These are phyloP conservation scores for Crenuchus spilurus DNA, from an alignment of 2,797 vertebrate genomes.

Conservation along the genomic window DNA sequence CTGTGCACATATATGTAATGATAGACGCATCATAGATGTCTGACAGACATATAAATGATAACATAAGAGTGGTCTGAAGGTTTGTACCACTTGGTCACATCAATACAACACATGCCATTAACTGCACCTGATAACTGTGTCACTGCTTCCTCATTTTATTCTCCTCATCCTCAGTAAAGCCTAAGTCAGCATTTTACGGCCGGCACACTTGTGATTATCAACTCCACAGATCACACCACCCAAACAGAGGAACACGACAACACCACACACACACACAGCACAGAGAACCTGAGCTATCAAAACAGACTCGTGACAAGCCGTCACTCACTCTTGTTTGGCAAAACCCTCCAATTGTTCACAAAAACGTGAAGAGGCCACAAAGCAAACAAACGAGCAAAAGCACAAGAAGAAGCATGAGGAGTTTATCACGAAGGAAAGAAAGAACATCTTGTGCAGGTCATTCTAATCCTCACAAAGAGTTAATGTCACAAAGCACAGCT, in stretches of 20 bases:
- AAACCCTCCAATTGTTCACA: slow-evolving; percentile 58
- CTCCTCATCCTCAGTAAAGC: slow-evolving; percentile 40
- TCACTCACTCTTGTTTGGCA: slow-evolving; percentile 64
- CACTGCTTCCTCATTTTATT: slow-evolving; percentile 46
- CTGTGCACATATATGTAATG: too few species aligned
- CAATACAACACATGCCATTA: too few species aligned
- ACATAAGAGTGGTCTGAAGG: too few species aligned
- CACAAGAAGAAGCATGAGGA: neutral
- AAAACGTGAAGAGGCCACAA: slow-evolving; percentile 42
- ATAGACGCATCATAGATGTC: too few species aligned
- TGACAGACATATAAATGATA: too few species aligned
- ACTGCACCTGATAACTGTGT: too few species aligned
- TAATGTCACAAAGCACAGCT: too few species aligned
- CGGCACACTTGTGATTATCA: slow-evolving; percentile 60
- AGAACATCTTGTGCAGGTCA: neutral
- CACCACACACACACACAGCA: slow-evolving; percentile 23
- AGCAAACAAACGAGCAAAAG: slow-evolving; percentile 54
- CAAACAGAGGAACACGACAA: slow-evolving; percentile 18
- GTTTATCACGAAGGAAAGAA: neutral
- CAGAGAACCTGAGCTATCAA: slow-evolving; percentile 73
- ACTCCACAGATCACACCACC: neutral
- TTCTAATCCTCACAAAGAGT: neutral
- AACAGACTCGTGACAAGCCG: slow-evolving; percentile 66
- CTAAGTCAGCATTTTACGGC: slow-evolving; percentile 66
- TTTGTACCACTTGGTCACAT: too few species aligned